phyloP scores from a whole-genome alignment of 2,113 vertebrate genomes.

The Hoplias malabaricus region DNA sequence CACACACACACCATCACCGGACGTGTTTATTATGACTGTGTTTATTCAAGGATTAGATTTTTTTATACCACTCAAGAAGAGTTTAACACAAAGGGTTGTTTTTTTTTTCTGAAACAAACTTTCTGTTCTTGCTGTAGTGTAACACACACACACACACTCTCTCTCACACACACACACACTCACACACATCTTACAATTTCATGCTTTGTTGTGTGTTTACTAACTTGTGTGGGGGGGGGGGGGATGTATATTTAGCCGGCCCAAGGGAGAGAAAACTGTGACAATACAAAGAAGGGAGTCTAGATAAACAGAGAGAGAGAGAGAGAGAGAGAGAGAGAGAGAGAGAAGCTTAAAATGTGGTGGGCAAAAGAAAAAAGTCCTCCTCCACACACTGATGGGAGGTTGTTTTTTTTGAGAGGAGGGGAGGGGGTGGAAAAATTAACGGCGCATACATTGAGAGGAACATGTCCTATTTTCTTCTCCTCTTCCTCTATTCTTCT shows the following conservation, averaged over 20 bases:
- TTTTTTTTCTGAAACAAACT: constrained; percentile 14
- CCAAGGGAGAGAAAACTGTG: constrained; percentile 11
- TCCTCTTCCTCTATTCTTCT: constrained; percentile 63
- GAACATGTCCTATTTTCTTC: constrained; percentile 72
- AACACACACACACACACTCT: not conserved
- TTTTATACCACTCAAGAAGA: no score
- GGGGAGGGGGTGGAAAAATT: constrained; percentile 66
- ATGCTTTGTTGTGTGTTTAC: constrained; percentile 16
- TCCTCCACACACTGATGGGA: constrained; percentile 3
- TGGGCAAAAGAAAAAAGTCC: constrained; percentile 60
- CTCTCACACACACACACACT: not conserved
- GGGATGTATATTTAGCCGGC: constrained; percentile 18
- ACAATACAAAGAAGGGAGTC: constrained; percentile 14
- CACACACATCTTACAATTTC: not conserved
- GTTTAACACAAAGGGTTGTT: no score
- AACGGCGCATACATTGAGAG: constrained; percentile 73
- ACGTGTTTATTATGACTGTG: no score
- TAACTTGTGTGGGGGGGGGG: constrained; percentile 44
- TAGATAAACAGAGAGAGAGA: constrained; percentile 42
- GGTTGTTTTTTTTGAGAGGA: constrained; percentile 57
- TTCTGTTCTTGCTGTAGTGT: not conserved
- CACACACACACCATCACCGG: no score
- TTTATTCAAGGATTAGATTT: no score
- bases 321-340: constrained; percentile 21
- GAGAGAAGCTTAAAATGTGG: constrained; percentile 41